Evolutionary conservation across 2,797 vertebrate species (phyloP), one percentile per base, ranked within the genome.

Genomic region (Cyprinodon diabolis): DNA sequence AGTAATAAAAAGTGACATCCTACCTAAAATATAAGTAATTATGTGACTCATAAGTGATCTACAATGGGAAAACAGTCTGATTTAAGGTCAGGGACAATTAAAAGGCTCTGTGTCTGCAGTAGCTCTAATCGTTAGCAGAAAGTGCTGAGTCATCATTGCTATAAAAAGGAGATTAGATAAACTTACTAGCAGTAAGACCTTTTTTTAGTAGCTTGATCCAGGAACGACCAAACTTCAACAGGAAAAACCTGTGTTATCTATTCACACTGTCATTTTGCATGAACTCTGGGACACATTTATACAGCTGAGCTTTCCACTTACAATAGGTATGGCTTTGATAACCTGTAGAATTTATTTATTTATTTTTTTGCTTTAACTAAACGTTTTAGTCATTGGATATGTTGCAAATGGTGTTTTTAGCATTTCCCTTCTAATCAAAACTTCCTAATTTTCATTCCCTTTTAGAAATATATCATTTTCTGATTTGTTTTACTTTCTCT

Each of bases 401-500:
- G 25, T 13, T 48, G 23, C 4, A 35, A 1, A 12, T 51, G 19
- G 1, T 13, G 49, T 23, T 68, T 37, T 35, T 9, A 52, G 19
- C 25, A 37, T 54, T 6, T 21, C 23, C 49, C 1, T 55, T 66
- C 67, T 0, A n/a, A 5, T 10, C n/a, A 0, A 25, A 30, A 43
- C n/a, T 4, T 51, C 9, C n/a, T n/a, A 7, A 11, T 58, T 45
- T 12, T 7, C 48, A 5, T 51, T 40, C 58, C 25, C 56, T 1
- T 43, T 35, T 6, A 0, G 4, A 49, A 12, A 40, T n/a, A 7
- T n/a, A 21, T 21, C 10, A 43, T 63, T 43, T 63, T 63, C 37
- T 68, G 83, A 71, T 72, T 82, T 83, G 84, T 70, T 76, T 72
- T 88, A 71, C 57, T 65, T 58, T 43, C 47, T 54, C 58, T 30